Percentiles rank a stretch among this genome's conserved stretches.
Conservation (phyloP, 2,888 invertebrate genomes). For the Abscondita cerata region DNA sequence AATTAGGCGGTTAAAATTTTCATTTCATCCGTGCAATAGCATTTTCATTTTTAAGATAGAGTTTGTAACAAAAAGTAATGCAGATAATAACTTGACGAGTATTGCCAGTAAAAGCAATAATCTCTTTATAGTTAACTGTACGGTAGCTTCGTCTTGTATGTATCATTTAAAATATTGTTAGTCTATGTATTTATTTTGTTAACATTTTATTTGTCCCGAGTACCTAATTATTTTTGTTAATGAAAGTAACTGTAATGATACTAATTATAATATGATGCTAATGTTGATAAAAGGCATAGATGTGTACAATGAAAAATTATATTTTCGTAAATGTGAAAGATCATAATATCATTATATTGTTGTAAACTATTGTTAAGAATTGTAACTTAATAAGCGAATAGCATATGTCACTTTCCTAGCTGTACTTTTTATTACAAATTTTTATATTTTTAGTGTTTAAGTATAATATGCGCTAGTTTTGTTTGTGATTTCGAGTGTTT, state of each 20-base stretch:
- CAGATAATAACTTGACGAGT: no score
- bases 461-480: conserved; percentile 17
- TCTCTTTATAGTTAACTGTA: no score
- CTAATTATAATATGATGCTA: no score
- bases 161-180: no score
- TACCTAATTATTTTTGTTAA: not conserved
- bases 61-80: no score
- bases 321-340: conserved; percentile 35
- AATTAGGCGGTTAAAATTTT: no score
- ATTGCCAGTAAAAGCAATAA: no score
- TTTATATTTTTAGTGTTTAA: conserved; percentile 21
- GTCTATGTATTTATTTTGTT: conserved; percentile 1
- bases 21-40: no score
- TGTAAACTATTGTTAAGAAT: conserved; percentile 18
- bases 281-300: not conserved
- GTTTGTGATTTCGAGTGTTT: conserved; percentile 19
- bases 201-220: conserved; percentile 8
- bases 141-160: no score
- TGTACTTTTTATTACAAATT: conserved; percentile 17
- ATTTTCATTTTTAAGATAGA: no score
- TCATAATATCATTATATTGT: conserved; percentile 21
- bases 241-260: not conserved
- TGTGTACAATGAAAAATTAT: conserved; percentile 24
- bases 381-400: conserved; percentile 12
- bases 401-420: conserved; percentile 16